Conservation (phyloP, 2,113 vertebrate genomes). For the Corvus cornix region DNA sequence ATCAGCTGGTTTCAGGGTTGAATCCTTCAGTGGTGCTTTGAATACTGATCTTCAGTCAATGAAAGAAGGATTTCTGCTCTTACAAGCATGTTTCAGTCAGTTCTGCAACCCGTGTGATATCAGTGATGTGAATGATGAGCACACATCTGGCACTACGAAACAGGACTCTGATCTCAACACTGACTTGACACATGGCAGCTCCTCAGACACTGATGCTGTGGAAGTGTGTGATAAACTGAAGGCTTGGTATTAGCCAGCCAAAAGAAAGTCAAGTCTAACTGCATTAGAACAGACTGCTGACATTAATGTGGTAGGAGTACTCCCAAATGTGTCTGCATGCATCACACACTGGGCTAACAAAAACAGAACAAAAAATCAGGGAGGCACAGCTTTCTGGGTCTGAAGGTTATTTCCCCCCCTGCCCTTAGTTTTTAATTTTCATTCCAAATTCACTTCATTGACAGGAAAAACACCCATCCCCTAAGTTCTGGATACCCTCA, state of each 20-base stretch:
- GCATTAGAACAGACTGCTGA: constrained; percentile 20
- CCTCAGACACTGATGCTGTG: background rate
- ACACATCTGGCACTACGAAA: background rate
- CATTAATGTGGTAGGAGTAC: background rate
- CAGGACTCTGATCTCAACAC: background rate
- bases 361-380: background rate
- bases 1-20: background rate
- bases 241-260: background rate
- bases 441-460: background rate
- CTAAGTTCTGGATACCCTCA: background rate
- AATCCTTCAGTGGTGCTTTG: background rate
- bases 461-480: background rate
- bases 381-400: background rate
- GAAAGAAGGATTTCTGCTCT: background rate
- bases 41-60: background rate
- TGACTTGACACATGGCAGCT: constrained; percentile 3
- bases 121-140: background rate
- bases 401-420: background rate
- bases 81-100: background rate
- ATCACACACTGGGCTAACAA: background rate
- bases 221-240: constrained; percentile 15
- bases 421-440: background rate
- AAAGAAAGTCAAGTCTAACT: background rate
- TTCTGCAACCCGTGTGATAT: background rate
- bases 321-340: background rate